phyloP scores from a whole-genome alignment of 2,113 vertebrate genomes.

The Chlorodrepanis virens region DNA sequence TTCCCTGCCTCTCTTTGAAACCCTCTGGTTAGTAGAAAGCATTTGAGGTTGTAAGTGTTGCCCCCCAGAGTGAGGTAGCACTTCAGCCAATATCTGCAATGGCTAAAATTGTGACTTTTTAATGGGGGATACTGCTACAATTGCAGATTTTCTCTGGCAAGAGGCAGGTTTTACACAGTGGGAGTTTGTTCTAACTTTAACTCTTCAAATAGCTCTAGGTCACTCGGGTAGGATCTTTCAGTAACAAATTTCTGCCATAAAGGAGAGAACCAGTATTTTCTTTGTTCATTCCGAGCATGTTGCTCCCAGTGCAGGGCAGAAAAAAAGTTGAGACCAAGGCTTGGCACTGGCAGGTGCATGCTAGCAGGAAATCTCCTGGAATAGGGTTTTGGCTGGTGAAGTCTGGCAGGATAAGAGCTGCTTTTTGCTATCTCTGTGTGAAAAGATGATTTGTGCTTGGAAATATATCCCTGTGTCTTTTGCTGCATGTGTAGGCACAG shows the following conservation, averaged over 20 bases:
- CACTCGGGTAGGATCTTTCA: not conserved
- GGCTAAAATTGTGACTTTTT: not conserved
- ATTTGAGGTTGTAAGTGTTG: not conserved
- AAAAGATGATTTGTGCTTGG: not conserved
- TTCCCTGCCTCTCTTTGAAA: constrained; percentile 9
- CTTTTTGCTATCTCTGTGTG: not conserved
- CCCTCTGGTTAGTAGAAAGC: not conserved
- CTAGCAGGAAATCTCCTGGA: not conserved
- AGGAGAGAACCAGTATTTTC: not conserved
- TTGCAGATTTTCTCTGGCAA: not conserved
- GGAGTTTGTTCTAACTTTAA: not conserved
- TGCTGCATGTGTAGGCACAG: not conserved
- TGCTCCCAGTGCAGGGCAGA: not conserved
- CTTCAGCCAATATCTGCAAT: not conserved
- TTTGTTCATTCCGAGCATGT: not conserved
- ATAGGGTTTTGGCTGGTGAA: not conserved
- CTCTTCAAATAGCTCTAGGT: not conserved
- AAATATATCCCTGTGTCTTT: not conserved
- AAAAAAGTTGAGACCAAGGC: not conserved
- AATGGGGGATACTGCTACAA: not conserved
- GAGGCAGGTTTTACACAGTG: not conserved
- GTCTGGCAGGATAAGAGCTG: not conserved
- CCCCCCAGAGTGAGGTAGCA: not conserved
- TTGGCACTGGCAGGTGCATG: not conserved
- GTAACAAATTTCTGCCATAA: not conserved